Evolutionary conservation across 2,797 vertebrate genomes (phyloP).

Genomic region (Scolopax bukidnonensis): DNA sequence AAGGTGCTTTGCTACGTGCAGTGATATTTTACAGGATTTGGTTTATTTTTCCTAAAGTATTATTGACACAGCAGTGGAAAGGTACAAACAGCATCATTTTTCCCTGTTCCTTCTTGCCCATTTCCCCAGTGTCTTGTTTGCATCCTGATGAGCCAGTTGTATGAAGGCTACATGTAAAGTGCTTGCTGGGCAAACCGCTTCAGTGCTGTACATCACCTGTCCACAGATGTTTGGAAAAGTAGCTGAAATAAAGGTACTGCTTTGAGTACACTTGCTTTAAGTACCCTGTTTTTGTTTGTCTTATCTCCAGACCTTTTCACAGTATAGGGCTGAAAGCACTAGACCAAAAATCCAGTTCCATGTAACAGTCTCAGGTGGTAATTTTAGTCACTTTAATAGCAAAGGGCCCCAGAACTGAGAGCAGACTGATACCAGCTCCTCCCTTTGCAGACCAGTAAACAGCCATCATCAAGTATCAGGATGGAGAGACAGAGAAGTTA

Average conservation of each 20-base stretch:
- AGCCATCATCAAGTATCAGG: neutral
- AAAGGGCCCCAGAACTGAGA: neutral
- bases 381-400: neutral
- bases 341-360: neutral
- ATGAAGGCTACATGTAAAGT: neutral
- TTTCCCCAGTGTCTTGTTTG: neutral
- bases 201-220: neutral
- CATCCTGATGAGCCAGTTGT: neutral
- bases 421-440: neutral
- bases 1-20: neutral
- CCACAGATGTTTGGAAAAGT: neutral
- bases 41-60: neutral
- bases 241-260: slow-evolving; percentile 50
- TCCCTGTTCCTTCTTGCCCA: neutral
- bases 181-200: neutral
- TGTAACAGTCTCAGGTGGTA: neutral
- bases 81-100: neutral
- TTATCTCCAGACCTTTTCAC: neutral
- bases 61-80: neutral
- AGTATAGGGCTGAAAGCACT: neutral
- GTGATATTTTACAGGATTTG: neutral
- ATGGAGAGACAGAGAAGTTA: neutral
- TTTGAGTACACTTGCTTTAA: slow-evolving; percentile 1
- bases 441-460: neutral
- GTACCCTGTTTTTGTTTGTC: neutral